Evolutionary conservation across 1,140 invertebrate genomes (phyloP), one percentile per base, ranked within the genome.

Genomic region (Zaprionus ornatus): DNA sequence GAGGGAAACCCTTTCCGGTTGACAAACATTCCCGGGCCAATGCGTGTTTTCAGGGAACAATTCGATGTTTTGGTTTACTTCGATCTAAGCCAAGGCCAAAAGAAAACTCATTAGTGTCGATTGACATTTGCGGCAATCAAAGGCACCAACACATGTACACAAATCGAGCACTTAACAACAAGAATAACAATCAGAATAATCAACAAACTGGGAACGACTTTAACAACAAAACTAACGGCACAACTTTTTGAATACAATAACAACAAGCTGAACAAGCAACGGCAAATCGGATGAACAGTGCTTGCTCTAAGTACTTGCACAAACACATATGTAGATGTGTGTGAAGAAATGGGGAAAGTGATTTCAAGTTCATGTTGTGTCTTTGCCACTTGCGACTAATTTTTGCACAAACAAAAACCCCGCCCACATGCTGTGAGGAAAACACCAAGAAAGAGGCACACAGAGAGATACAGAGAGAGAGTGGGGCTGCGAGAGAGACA

Each of bases 161-260:
- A 64, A 63, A 29, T 40, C 35, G 15, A 64, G 61, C 59, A 75
- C 60, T 64, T 23, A 56, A 59, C 40, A 59, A 59, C 42, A 68
- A 61, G 48, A 55, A 45, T 12, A 56, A 62, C 5, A 68, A 56
- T 21, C 19, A 59, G 5, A 52, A 66, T 55, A 67, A 67, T 32
- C 60, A 73, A 65, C 21, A 62, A 69, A 63, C 54, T 59, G 32
- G 32, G 61, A 81, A 59, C 42, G 65, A 76, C 27, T 69, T 54
- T 21, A 77, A 60, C 72, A 79, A 67, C 64, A 66, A 54, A 68
- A 56, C 69, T 57, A 79, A 69, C 68, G 52, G 64, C 62, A 63
- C 45, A 85, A 82, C 67, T 85, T 76, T 77, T 74, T 74, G 76
- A 80, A 77, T 65, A 87, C 77, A 84, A 84, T 84, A 74, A 80